Conservation (phyloP, 2,113 vertebrate species). For the Leiothrix lutea region DNA sequence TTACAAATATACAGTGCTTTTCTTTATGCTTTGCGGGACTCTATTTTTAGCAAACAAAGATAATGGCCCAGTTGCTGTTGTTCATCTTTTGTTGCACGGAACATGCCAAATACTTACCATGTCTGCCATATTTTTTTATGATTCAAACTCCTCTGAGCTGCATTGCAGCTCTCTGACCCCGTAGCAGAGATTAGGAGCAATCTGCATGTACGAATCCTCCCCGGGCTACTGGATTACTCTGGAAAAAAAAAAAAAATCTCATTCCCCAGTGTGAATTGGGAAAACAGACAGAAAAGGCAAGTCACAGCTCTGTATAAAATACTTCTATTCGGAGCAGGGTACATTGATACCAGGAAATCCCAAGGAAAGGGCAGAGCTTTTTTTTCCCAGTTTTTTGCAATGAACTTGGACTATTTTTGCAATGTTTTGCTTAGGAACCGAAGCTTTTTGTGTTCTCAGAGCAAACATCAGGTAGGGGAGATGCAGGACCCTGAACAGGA, state of each 20-base stretch:
- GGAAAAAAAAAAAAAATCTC: not conserved
- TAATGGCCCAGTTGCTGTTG: slow-evolving; percentile 69
- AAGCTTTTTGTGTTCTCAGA: not conserved
- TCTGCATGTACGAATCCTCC: not conserved
- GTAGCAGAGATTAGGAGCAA: not conserved
- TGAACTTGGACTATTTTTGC: not conserved
- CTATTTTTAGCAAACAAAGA: slow-evolving; percentile 71
- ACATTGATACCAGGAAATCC: not conserved
- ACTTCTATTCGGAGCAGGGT: not conserved
- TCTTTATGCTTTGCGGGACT: slow-evolving; percentile 18
- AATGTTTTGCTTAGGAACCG: not conserved
- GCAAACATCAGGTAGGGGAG: not conserved
- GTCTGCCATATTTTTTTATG: slow-evolving; percentile 58
- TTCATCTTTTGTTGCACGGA: slow-evolving; percentile 63
- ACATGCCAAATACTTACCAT: slow-evolving; percentile 63
- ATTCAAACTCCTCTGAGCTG: slow-evolving; percentile 24
- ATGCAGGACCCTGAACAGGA: not conserved
- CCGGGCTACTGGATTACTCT: not conserved
- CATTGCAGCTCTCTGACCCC: not conserved
- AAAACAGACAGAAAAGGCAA: not conserved
- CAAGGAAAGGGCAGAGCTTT: not conserved
- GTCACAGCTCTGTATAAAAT: not conserved
- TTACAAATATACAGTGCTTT: slow-evolving; percentile 40
- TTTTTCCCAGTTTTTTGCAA: not conserved
- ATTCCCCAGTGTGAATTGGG: not conserved